phyloP scores from a whole-genome alignment of 2,113 vertebrate species.

The Etheostoma spectabile region DNA sequence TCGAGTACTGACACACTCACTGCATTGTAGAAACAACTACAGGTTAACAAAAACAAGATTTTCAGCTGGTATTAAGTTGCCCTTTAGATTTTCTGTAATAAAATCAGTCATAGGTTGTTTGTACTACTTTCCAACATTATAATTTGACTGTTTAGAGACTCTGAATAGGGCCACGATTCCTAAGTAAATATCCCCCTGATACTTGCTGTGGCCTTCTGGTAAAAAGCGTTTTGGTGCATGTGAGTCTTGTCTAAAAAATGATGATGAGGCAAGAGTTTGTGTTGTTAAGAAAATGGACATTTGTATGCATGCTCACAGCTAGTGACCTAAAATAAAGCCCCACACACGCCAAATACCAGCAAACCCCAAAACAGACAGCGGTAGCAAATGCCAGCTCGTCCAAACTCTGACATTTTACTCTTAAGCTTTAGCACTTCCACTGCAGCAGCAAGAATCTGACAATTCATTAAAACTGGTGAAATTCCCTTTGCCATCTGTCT shows the following conservation, averaged over 20 bases:
- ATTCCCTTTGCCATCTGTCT: slow-evolving; percentile 17
- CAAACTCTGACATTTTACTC: slow-evolving; percentile 24
- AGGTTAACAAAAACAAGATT: too few relatives aligned
- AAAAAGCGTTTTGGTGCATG: not conserved
- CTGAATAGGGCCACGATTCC: not conserved
- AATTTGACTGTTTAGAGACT: not conserved
- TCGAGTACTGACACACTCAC: too few relatives aligned
- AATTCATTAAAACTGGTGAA: slow-evolving; percentile 52
- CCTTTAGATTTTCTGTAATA: not conserved
- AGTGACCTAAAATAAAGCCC: not conserved
- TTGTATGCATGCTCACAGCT: not conserved
- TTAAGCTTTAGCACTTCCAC: slow-evolving; percentile 1
- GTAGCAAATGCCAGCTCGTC: slow-evolving; percentile 34
- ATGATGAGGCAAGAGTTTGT: not conserved
- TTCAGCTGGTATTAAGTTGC: not conserved
- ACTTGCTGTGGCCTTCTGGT: not conserved
- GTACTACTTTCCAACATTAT: not conserved
- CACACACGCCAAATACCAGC: slow-evolving; percentile 3
- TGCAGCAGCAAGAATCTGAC: slow-evolving; percentile 13
- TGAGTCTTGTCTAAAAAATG: not conserved
- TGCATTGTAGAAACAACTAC: too few relatives aligned
- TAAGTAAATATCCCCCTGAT: not conserved
- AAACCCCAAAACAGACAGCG: not conserved
- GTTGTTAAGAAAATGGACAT: slow-evolving; percentile 4
- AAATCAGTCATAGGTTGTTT: too few relatives aligned